phyloP scores from a whole-genome alignment of 1,140 invertebrate species.

The Calosoma granatense region DNA sequence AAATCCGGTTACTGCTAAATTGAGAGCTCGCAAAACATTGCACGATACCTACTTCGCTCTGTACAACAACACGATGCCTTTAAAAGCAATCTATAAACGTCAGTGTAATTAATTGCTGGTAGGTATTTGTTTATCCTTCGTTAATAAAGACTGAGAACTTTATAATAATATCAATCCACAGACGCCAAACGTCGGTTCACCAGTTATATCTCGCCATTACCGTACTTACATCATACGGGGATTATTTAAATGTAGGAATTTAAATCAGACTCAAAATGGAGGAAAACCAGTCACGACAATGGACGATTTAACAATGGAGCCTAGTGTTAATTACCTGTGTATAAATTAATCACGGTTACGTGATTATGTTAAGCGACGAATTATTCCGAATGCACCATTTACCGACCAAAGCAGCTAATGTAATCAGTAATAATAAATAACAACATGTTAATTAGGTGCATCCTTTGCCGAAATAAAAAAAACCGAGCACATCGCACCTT shows the following conservation, averaged over 20 bases:
- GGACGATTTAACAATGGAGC: neutral
- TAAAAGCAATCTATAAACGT: neutral
- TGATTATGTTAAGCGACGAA: neutral
- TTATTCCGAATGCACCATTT: neutral
- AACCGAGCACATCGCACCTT: neutral
- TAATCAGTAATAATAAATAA: neutral
- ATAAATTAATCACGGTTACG: neutral
- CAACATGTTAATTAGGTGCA: neutral
- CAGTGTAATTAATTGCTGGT: neutral
- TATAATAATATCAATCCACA: too few relatives aligned
- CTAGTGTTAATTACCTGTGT: neutral
- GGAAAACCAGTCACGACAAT: neutral
- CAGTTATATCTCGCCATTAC: too few relatives aligned
- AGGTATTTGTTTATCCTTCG: neutral
- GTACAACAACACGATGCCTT: neutral
- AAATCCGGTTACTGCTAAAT: slow-evolving; percentile 1
- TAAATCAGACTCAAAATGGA: too few relatives aligned
- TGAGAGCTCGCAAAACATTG: slow-evolving; percentile 1
- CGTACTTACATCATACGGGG: too few relatives aligned
- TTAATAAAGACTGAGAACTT: too few relatives aligned
- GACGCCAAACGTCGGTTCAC: too few relatives aligned
- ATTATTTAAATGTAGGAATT: neutral
- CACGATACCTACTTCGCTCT: neutral
- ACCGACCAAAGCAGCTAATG: too few relatives aligned
- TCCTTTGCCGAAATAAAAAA: neutral